Base-by-base conservation (phyloP, 2,797 vertebrate species). In the Anguilla marmorata region DNA sequence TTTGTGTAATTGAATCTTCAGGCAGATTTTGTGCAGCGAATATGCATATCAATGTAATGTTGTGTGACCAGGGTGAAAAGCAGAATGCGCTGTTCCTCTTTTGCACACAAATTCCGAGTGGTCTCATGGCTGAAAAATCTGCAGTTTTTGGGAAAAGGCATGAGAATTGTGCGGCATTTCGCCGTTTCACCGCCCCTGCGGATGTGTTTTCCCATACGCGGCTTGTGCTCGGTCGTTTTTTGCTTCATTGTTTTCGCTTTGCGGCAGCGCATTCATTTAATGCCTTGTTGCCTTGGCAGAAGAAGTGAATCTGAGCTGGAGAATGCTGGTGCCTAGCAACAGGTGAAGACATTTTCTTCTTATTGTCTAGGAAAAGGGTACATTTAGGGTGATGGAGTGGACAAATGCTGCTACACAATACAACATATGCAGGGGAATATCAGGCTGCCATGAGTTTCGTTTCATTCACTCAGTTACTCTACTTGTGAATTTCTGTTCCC, bases 321-420 rank as follows among this genome's bases (percentile, higher is more conserved):
- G 89, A 91, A 90, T 90, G 79, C 87, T 79, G 92, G 89, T 90
- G 91, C 93, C 89, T 93, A 92, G 92, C 93, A 93, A 93, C 93
- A 92, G 91, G 91, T 91, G 89, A 90, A 92, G 85, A 84, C 85
- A 63, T 85, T 66, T 37, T 50, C 52, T 54, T 86, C 63, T 86
- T 60, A 85, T 87, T 86, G 76, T 85, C 88, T 63, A 89, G 86
- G 76, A 80, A 66, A 72, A 74, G 66, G 80, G 72, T 86, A 82
- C 87, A 85, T 83, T 87, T 66, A 60, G 74, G 87, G 69, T 50
- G 52, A 86, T 87, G 69, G 85, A 80, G 87, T 86, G 86, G 30
- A 3, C 48, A 82, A 72, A 56, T 88, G 60, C 84, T 89, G 63
- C 60, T 85, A 72, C 60, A 87, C 48, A 41, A 50, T 89, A 54